Evolutionary conservation across 1,140 invertebrate genomes (phyloP), one percentile per base, ranked within the genome.

Genomic region (Micrasema minimum): DNA sequence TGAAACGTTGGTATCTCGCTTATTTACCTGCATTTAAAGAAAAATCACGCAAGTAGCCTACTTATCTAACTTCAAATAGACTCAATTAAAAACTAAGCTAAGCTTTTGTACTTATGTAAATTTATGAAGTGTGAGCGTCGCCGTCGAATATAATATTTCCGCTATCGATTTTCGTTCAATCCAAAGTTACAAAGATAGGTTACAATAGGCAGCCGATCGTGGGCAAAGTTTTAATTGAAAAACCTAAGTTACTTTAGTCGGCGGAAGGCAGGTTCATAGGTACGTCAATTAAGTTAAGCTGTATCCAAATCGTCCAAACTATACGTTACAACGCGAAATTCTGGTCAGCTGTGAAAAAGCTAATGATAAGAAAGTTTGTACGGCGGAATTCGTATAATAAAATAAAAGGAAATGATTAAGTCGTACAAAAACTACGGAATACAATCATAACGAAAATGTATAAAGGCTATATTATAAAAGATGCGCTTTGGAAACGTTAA

Each of bases 201-300:
- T 62, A 69, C 57, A 62, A 50, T 50, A 64, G 26, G 59, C n/a
- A 22, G 38, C 20, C 46, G 7, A 23, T 46, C 20, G 38, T 45
- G 20, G 35, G 14, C 50, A 31, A 71, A 71, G 46, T 71, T 71
- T 71, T 67, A 72, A 68, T 72, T 69, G 71, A 72, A 72, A 72
- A 72, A 64, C 55, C 35, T 38, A 41, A 68, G 46, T 68, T 69
- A 16, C 53, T 64, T 48, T 37, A 16, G 62, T 16, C 61, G 16
- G 31, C 31, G n/a, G 53, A 51, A 72, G 65, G 71, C 68, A 72
- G 50, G 26, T 7, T 31, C 7, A 2, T n/a, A 72, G 65, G 64
- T 72, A 72, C 48, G 11, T 38, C 14, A 41, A 59, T 66, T 71
- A 57, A 71, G 66, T 71, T 66, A 71, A 71, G 62, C 38, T 50